These are phyloP conservation scores for Teleogryllus occipitalis DNA, from an alignment of 1,140 invertebrate genomes.

Conservation along the genomic window DNA sequence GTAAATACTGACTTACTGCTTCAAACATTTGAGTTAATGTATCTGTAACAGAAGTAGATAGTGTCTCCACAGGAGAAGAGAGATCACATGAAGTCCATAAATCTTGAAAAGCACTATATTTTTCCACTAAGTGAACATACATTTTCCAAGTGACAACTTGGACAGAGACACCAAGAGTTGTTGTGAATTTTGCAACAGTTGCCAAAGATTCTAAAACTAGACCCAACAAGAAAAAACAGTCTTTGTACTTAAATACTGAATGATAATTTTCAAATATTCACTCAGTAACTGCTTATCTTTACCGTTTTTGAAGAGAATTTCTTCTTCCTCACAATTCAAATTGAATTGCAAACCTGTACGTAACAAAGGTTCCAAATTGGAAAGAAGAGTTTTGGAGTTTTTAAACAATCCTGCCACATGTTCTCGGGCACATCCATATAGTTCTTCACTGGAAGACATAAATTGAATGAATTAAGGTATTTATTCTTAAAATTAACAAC, in stretches of 20 bases:
- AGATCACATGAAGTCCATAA: not conserved
- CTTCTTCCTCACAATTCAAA: not conserved
- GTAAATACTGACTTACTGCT: not conserved
- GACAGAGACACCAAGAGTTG: not conserved
- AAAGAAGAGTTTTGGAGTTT: not conserved
- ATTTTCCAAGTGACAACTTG: not conserved
- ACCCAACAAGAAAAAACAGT: not conserved
- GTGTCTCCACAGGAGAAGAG: not conserved
- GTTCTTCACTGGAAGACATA: not conserved
- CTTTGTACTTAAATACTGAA: not conserved
- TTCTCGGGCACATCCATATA: not conserved
- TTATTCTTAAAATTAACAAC: too few relatives aligned
- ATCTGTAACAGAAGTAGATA: not conserved
- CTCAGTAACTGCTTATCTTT: not conserved
- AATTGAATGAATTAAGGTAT: too few relatives aligned
- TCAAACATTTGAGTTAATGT: not conserved
- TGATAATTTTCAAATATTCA: not conserved
- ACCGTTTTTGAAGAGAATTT: not conserved
- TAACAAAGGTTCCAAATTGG: not conserved
- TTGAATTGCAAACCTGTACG: not conserved
- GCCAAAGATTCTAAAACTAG: not conserved
- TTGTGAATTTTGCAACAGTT: not conserved
- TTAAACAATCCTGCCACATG: not conserved
- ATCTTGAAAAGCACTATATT: not conserved
- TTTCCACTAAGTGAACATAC: not conserved